Evolutionary conservation across 2,888 invertebrate species (phyloP).

Genomic region (Lottia scabra): DNA sequence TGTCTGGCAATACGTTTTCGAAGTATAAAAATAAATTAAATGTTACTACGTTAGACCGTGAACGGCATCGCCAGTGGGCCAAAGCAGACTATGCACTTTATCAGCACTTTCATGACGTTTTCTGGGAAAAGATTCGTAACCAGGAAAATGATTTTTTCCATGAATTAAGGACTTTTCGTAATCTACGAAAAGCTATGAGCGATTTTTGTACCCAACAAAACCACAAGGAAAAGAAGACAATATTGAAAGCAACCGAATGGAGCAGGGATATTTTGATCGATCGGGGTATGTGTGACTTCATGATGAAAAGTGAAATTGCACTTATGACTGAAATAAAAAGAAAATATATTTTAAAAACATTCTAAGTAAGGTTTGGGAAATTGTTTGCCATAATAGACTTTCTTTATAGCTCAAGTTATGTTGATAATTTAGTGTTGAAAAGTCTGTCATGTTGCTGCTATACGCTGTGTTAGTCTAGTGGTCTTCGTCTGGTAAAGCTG

Average conservation of each 20-base stretch:
- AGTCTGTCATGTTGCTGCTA: no score
- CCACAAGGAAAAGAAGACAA: not conserved
- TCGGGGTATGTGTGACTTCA: not conserved
- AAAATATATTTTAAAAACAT: not conserved
- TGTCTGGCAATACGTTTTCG: constrained; percentile 13
- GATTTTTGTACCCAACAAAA: constrained; percentile 10
- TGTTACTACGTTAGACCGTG: constrained; percentile 2
- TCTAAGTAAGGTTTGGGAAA: not conserved
- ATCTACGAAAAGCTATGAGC: not conserved
- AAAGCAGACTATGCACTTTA: constrained; percentile 13
- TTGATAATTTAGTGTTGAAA: no score
- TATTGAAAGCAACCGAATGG: constrained; percentile 11
- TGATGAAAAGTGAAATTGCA: constrained; percentile 7
- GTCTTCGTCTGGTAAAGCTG: no score
- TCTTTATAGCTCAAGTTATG: no score
- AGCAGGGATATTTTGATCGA: constrained; percentile 2
- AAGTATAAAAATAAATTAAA: constrained; percentile 8
- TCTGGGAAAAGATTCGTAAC: constrained; percentile 11
- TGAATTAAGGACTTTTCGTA: constrained; percentile 11
- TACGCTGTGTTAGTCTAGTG: no score
- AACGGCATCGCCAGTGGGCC: not conserved
- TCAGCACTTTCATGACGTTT: constrained; percentile 13
- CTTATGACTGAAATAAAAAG: constrained; percentile 10
- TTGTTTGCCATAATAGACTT: no score
- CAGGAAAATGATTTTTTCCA: constrained; percentile 11